Base-by-base conservation (phyloP, 2,888 invertebrate species). In the Euplagia quadripunctaria region DNA sequence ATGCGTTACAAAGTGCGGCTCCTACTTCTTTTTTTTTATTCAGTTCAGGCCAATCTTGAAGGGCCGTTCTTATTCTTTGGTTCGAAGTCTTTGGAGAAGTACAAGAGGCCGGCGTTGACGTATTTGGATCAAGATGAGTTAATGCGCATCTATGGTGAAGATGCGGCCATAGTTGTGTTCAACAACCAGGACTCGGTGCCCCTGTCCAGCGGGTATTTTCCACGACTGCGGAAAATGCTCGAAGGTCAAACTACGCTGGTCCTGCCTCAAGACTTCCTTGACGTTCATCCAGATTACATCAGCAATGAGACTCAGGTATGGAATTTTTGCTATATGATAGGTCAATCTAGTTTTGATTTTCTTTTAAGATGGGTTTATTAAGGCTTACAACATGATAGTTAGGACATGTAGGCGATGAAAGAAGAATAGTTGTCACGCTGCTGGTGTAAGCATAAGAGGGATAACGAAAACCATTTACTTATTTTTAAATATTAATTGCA, bases 11-110 rank as follows among this genome's bases (percentile, higher is more conserved):
- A 75, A 58, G 73, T 74, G 70, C 74, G 73, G 51, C 74, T 84
- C 1, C 66, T 87, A 8, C 55, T 88, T 6, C 76, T 86, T 52
- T 71, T 74, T 17, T 83, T 87, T n/a, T 85, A 86, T 61, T 73
- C 82, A 17, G 84, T 90, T 46, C 87, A 88, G 64, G 96, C 93
- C 9, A 96, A 96, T 81, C 88, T 96, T 58, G 96, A 96, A 88
- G 97, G 97, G 0, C 97, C 97, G 0, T 97, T 96, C 85, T 81
- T 97, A 8, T 96, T 97, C 82, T 97, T 97, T 90, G 97, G 97
- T 0, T 96, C 96, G 7, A 94, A 96, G 67, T 92, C 95, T 11
- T 86, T 97, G 0, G 91, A 91, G 52, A 91, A 91, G 63, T 94
- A 96, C 76, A 94, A 94, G 74, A 87, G 96, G 51, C 96, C 96